phyloP scores from a whole-genome alignment of 2,113 vertebrate genomes.

The Dasyurus viverrinus region DNA sequence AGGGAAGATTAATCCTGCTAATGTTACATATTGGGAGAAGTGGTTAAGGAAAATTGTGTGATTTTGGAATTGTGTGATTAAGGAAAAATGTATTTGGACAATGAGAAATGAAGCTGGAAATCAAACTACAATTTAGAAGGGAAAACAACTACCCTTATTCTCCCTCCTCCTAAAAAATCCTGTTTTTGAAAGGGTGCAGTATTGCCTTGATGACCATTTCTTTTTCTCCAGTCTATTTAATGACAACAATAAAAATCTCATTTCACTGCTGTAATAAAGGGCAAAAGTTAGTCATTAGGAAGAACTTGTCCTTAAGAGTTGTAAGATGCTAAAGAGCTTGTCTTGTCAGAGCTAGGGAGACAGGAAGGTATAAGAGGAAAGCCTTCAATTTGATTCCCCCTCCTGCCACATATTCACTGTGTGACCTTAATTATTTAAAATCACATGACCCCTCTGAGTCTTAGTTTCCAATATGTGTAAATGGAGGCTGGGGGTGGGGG shows the following conservation, averaged over 20 bases:
- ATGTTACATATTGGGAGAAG: not conserved
- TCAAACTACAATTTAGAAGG: not conserved
- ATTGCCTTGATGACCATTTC: not conserved
- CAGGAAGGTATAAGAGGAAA: not conserved
- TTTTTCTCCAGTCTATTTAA: not conserved
- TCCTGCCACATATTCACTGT: not conserved
- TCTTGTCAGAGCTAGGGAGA: not conserved
- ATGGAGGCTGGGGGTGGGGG: not conserved
- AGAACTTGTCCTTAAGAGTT: not conserved
- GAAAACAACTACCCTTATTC: not conserved
- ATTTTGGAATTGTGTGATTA: not conserved
- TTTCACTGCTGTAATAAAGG: not conserved
- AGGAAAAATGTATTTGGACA: not conserved
- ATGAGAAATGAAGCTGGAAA: not conserved
- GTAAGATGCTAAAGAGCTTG: not conserved
- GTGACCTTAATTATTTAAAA: not conserved
- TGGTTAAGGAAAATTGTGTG: no score
- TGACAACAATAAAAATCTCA: not conserved
- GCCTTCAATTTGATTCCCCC: not conserved
- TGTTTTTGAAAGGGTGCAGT: not conserved
- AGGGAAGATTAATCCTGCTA: not conserved
- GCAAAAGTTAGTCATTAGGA: not conserved
- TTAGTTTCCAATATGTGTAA: not conserved
- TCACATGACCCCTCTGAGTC: not conserved
- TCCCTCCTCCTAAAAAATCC: not conserved